Evolutionary conservation across 2,888 invertebrate genomes (phyloP).

Genomic region (Cataglyphis livida): DNA sequence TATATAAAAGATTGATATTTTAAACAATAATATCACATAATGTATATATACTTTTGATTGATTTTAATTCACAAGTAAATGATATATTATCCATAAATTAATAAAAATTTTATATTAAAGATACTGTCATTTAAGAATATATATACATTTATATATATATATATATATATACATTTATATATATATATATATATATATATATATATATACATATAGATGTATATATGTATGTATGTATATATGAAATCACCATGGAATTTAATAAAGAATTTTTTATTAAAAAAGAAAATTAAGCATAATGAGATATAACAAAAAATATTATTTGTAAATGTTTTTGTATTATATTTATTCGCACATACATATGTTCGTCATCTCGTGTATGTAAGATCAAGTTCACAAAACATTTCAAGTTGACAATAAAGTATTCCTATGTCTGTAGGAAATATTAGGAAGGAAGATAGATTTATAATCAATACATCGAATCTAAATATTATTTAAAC

Average conservation of each 20-base stretch:
- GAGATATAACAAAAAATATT: slow-evolving; percentile 69
- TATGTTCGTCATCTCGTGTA: neutral
- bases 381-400: slow-evolving; percentile 15
- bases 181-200: too few relatives aligned
- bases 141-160: too few relatives aligned
- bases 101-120: neutral
- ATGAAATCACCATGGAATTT: too few relatives aligned
- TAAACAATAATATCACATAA: neutral
- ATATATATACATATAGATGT: too few relatives aligned
- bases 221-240: too few relatives aligned
- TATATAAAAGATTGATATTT: neutral
- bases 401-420: slow-evolving; percentile 23
- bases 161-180: too few relatives aligned
- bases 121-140: too few relatives aligned
- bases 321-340: slow-evolving; percentile 20
- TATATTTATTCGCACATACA: slow-evolving; percentile 12
- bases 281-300: slow-evolving; percentile 60
- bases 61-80: slow-evolving; percentile 2
- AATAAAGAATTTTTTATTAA: too few relatives aligned
- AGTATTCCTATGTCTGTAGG: neutral
- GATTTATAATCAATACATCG: slow-evolving; percentile 4
- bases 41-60: neutral
- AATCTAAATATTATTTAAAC: slow-evolving; percentile 57
- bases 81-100: neutral
- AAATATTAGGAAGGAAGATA: slow-evolving; percentile 28